phyloP scores from a whole-genome alignment of 2,888 invertebrate species.

The Podabrus alpinus region DNA sequence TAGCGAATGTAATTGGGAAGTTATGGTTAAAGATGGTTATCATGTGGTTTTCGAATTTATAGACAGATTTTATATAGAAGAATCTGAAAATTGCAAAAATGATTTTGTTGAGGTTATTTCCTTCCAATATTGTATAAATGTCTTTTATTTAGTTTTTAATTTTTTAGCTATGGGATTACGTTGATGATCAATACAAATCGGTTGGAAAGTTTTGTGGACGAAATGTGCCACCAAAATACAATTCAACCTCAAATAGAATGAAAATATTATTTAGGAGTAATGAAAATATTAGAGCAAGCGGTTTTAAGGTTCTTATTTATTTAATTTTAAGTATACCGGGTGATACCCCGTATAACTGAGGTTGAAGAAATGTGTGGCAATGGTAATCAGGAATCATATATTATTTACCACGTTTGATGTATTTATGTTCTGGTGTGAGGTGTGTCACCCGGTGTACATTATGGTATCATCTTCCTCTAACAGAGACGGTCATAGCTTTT shows the following conservation, averaged over 20 bases:
- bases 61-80: constrained; percentile 76
- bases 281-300: constrained; percentile 67
- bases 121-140: constrained; percentile 22
- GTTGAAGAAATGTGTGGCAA: too few species aligned
- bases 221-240: constrained; percentile 58
- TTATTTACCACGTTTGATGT: too few species aligned
- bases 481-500: too few species aligned
- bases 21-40: constrained; percentile 67
- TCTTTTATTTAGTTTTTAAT: not conserved
- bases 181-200: constrained; percentile 59
- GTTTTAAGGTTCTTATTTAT: constrained; percentile 62
- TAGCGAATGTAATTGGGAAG: constrained; percentile 80
- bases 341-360: too few species aligned
- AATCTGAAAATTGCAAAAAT: constrained; percentile 68
- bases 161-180: constrained; percentile 63
- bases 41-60: constrained; percentile 70
- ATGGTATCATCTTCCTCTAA: too few species aligned
- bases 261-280: constrained; percentile 76
- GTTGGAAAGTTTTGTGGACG: constrained; percentile 72
- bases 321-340: too few species aligned
- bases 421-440: too few species aligned
- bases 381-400: too few species aligned
- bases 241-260: constrained; percentile 68
- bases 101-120: constrained; percentile 71
- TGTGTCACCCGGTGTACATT: too few species aligned